phyloP scores from a whole-genome alignment of 2,888 invertebrate species.

The Gibbula magus region DNA sequence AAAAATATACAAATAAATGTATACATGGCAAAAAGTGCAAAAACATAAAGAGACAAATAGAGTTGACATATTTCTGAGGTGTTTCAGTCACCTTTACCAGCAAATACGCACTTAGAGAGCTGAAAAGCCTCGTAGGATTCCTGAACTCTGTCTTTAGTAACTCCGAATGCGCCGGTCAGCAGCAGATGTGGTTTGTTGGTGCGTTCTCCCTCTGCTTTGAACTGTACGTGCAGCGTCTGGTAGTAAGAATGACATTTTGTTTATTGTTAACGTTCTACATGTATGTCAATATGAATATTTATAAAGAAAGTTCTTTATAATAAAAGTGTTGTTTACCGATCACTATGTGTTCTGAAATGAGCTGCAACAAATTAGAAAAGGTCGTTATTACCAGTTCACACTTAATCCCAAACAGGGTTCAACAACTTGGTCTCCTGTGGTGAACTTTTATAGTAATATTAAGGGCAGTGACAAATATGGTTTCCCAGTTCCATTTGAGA shows the following conservation, averaged over 20 bases:
- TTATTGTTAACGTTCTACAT: background rate
- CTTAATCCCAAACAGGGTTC: too few species aligned
- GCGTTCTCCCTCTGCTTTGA: background rate
- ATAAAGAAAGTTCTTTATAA: too few species aligned
- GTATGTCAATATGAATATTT: background rate
- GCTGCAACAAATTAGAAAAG: too few species aligned
- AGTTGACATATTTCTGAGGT: background rate
- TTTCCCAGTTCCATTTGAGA: too few species aligned
- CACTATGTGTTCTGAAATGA: too few species aligned
- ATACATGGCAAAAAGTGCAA: too few species aligned
- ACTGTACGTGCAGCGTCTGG: constrained; percentile 11
- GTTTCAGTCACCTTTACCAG: background rate
- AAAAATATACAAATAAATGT: too few species aligned
- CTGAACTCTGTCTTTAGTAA: background rate
- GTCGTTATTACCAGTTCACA: too few species aligned
- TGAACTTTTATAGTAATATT: too few species aligned
- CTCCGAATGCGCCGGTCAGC: constrained; percentile 49
- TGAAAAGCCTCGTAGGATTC: background rate
- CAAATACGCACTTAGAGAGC: background rate
- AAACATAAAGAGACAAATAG: background rate
- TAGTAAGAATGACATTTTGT: background rate
- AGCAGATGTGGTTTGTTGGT: constrained; percentile 40
- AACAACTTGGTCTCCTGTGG: too few species aligned
- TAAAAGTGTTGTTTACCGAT: too few species aligned
- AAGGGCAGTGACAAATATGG: too few species aligned